Conservation (phyloP, 1,140 invertebrate genomes). For the Carposina sasakii region DNA sequence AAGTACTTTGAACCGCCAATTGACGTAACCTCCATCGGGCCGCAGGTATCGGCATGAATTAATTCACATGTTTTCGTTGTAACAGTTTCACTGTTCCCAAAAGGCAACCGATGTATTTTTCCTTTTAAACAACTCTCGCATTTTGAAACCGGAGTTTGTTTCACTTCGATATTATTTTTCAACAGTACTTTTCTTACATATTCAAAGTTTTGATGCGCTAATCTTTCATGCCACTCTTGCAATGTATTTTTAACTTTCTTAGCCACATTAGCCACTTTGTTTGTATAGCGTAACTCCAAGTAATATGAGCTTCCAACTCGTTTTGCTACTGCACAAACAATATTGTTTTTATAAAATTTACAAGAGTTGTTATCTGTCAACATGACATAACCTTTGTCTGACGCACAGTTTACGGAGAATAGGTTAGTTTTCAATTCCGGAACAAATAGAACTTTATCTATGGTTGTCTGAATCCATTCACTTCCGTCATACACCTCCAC, state of each 20-base stretch:
- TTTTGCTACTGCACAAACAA: neutral
- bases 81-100: slow-evolving; percentile 21
- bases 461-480: slow-evolving; percentile 1
- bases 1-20: slow-evolving; percentile 29
- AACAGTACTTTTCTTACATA: slow-evolving; percentile 30
- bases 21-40: slow-evolving; percentile 25
- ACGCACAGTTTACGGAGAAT: slow-evolving; percentile 9
- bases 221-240: slow-evolving; percentile 31
- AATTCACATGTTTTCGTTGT: slow-evolving; percentile 14
- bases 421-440: slow-evolving; percentile 17
- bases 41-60: slow-evolving; percentile 28
- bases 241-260: slow-evolving; percentile 10
- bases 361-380: neutral
- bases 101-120: slow-evolving; percentile 38
- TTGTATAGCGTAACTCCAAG: neutral
- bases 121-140: slow-evolving; percentile 42
- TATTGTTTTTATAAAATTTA: neutral
- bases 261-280: too few relatives aligned
- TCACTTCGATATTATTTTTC: slow-evolving; percentile 13
- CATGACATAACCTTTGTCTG: slow-evolving; percentile 16
- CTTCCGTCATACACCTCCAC: slow-evolving; percentile 16
- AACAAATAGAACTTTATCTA: slow-evolving; percentile 22
- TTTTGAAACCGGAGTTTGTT: slow-evolving; percentile 5
- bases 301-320: neutral
- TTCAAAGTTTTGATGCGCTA: slow-evolving; percentile 39